Evolutionary conservation across 2,888 invertebrate species (phyloP), one percentile per base, ranked within the genome.

Genomic region (Diarsia rubi): DNA sequence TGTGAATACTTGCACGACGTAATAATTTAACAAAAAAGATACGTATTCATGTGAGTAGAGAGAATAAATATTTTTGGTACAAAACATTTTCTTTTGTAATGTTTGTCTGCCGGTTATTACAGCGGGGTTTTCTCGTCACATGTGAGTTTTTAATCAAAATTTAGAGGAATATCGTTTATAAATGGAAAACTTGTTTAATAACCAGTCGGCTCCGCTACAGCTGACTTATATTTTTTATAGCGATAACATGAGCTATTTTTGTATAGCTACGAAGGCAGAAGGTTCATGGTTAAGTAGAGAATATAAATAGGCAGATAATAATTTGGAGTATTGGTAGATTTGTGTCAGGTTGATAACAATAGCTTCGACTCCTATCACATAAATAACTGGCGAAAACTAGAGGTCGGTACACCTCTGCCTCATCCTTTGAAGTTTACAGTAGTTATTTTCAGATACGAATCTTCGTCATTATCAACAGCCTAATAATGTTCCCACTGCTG

Each of bases 1-100:
- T 63, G 44, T 73, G 45, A 59, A 45, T 72, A 52, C 21, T 64
- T 37, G 37, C 72, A 31, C 52, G 31, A 16, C 21, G 49, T 64
- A 59, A 78, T 78, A 65, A n/a, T n/a, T n/a, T n/a, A n/a, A 73
- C 45, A 62, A 21, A 24, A 79, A 79, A 64, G 42, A 66, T 78
- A 78, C 49, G 24, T 65, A 42, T 65, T 66, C 60, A 44, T 44
- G 42, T n/a, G 65, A 54, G 27, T 45, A 8, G 37, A 42, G 42
- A n/a, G 45, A n/a, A 62, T 45, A 77, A 52, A 44, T 62, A 42
- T 64, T 24, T 65, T 60, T 49, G 21, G 42, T 57, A 12, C 42
- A 64, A 14, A 52, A 12, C 19, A 27, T 45, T 76, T 68, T 54
- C n/a, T 47, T 75, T 75, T 24, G 49, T 52, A 27, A 69, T 45